A percentile compares a stretch with the other conserved stretches of the same genome.
Conservation (phyloP, 2,888 invertebrate genomes). For the Epinotia bilunana region DNA sequence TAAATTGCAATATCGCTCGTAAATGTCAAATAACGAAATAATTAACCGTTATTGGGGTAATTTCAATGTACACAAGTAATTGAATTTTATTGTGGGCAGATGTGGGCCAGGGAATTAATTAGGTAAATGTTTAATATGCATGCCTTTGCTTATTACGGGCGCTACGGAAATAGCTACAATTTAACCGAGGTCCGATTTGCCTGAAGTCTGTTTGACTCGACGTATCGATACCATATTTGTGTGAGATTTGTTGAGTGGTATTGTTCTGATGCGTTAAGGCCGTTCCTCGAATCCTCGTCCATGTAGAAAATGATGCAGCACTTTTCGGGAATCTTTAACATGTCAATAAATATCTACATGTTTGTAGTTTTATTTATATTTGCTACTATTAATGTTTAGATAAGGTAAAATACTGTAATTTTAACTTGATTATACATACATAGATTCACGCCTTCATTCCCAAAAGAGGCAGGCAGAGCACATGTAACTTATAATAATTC, state of each 20-base stretch:
- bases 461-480: too few species aligned
- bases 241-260: not conserved
- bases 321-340: too few species aligned
- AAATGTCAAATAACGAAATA: constrained; percentile 43
- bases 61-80: constrained; percentile 40
- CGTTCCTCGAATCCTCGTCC: too few species aligned
- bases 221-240: not conserved
- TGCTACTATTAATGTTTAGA: too few species aligned
- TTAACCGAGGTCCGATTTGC: constrained; percentile 20
- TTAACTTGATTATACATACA: too few species aligned
- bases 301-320: too few species aligned
- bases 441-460: too few species aligned
- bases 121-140: constrained; percentile 41
- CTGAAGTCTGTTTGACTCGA: not conserved
- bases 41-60: constrained; percentile 43
- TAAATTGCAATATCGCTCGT: constrained; percentile 37
- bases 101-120: constrained; percentile 39
- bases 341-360: too few species aligned
- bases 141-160: constrained; percentile 25
- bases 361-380: too few species aligned
- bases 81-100: constrained; percentile 40
- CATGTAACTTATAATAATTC: too few species aligned
- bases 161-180: constrained; percentile 25
- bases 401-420: too few species aligned
- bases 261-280: not conserved